Evolutionary conservation across 2,113 vertebrate genomes (phyloP).

Genomic region (Phainopepla nitens): DNA sequence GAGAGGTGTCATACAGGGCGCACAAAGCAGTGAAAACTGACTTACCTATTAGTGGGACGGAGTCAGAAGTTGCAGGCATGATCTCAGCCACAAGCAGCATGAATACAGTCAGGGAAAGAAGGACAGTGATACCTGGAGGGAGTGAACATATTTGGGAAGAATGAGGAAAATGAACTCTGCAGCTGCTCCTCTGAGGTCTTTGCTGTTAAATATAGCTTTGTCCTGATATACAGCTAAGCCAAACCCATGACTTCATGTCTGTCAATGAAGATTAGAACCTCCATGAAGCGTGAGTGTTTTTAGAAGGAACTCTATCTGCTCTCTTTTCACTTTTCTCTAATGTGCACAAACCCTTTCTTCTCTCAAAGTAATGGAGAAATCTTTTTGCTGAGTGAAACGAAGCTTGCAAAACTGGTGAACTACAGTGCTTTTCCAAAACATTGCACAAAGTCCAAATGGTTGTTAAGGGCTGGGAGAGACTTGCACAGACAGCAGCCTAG

Average conservation of each 20-base stretch:
- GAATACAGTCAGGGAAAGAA: conserved; percentile 90
- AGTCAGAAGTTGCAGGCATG: conserved; percentile 92
- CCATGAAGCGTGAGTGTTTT: not conserved
- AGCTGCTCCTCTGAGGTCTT: not conserved
- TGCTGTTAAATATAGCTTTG: not conserved
- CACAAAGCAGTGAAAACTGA: not conserved
- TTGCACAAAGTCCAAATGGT: not conserved
- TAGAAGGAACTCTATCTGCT: not conserved
- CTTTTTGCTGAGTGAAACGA: not conserved
- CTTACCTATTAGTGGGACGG: conserved; percentile 88
- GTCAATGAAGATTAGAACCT: not conserved
- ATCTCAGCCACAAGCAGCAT: conserved; percentile 92
- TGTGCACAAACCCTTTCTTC: not conserved
- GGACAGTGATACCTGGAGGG: conserved; percentile 84
- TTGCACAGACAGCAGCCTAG: not conserved
- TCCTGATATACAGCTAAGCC: not conserved
- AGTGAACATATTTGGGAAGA: not conserved
- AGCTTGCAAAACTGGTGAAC: not conserved
- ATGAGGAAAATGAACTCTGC: not conserved
- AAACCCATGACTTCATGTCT: not conserved
- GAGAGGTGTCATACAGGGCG: not conserved
- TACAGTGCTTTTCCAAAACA: not conserved
- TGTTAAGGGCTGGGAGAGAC: not conserved
- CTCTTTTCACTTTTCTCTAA: not conserved
- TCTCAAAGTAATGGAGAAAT: not conserved